A percentile compares a stretch with the other conserved stretches of the same genome.
These are phyloP conservation scores for Hoplodrina ambigua DNA, from an alignment of 2,888 invertebrate genomes.

Conservation along the genomic window DNA sequence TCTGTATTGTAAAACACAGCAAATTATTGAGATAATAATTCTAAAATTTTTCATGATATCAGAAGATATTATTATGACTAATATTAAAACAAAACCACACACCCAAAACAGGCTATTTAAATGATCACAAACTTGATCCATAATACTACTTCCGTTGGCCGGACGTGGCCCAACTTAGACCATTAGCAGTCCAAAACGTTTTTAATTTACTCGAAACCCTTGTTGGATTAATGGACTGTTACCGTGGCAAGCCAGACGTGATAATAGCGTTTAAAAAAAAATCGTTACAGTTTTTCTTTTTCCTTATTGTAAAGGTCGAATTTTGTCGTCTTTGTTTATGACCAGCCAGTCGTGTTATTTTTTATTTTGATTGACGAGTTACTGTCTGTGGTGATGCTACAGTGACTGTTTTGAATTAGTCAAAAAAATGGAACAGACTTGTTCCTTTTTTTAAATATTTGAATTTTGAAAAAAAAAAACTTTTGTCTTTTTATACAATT, in stretches of 20 bases:
- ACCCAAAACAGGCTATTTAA: slow-evolving; percentile 30
- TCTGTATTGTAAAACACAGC: not conserved
- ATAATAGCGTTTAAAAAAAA: slow-evolving; percentile 62
- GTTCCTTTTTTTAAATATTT: too few species aligned
- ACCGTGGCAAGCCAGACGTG: slow-evolving; percentile 64
- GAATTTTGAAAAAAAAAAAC: too few species aligned
- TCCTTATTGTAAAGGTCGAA: slow-evolving; percentile 43
- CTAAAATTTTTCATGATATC: not conserved
- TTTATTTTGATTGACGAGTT: not conserved
- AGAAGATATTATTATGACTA: not conserved
- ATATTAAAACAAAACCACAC: slow-evolving; percentile 5
- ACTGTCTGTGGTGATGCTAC: not conserved
- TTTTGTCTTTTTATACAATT: too few species aligned
- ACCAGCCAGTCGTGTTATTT: slow-evolving; percentile 30
- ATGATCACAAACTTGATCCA: slow-evolving; percentile 49
- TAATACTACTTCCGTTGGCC: slow-evolving; percentile 52
- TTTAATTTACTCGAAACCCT: slow-evolving; percentile 70
- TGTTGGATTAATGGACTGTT: slow-evolving; percentile 69
- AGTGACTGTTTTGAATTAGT: too few species aligned
- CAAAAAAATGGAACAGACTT: too few species aligned
- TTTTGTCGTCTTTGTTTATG: slow-evolving; percentile 47
- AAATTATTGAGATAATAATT: not conserved
- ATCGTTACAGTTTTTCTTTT: slow-evolving; percentile 37
- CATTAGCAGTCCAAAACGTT: slow-evolving; percentile 68
- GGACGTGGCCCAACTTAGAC: slow-evolving; percentile 65